phyloP scores from a whole-genome alignment of 2,797 vertebrate genomes.

The Rhynchonycteris naso region DNA sequence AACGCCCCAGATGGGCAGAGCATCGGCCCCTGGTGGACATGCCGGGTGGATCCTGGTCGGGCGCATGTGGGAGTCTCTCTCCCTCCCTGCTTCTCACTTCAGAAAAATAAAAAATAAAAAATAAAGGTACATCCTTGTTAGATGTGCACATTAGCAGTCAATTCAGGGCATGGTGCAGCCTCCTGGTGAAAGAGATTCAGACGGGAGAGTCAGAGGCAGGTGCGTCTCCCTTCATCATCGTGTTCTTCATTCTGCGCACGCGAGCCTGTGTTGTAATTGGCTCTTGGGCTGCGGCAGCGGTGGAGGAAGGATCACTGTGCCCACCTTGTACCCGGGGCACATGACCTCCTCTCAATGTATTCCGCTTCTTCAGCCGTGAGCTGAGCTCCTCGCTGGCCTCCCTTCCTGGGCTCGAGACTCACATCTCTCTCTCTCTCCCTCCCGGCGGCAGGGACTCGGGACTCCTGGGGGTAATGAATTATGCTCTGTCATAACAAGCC shows the following conservation, averaged over 20 bases:
- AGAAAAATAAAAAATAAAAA: no score
- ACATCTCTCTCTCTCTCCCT: not conserved
- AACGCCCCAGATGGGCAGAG: no score
- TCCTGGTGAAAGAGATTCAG: constrained; percentile 3
- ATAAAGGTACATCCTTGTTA: not conserved
- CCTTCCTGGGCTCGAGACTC: not conserved
- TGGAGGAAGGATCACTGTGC: not conserved
- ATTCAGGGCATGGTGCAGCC: not conserved
- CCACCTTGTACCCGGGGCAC: not conserved
- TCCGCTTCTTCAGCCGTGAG: not conserved
- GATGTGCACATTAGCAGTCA: not conserved
- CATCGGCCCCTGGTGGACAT: no score
- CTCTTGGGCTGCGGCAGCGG: not conserved
- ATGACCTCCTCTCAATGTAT: not conserved
- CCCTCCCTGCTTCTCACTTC: no score
- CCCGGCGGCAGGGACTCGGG: not conserved
- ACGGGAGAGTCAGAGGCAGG: not conserved
- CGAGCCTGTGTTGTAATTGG: not conserved
- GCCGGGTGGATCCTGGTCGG: no score
- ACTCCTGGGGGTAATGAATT: constrained; percentile 43
- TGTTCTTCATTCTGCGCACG: not conserved
- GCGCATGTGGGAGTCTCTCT: no score
- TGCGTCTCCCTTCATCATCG: not conserved
- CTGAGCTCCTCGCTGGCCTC: not conserved
- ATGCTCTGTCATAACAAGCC: constrained; percentile 18